phyloP scores from a whole-genome alignment of 30 jellyfish, hydroid and myxozoan species.

The Mastigias papua region DNA sequence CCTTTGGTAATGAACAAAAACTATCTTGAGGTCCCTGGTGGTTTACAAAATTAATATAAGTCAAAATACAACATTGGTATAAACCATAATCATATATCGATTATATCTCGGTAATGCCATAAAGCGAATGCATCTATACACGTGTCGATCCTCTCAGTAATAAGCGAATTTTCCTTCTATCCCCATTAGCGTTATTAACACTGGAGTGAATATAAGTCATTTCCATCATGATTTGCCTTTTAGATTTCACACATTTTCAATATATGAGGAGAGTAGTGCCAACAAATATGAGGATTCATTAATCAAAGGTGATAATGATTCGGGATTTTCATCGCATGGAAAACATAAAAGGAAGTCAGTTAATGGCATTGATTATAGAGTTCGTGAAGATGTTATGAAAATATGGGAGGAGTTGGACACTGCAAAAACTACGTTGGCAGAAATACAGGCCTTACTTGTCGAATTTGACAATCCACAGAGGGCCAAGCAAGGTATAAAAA shows the following conservation, averaged over 20 bases:
- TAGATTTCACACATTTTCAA: conserved; percentile 85
- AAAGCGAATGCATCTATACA: too few species aligned
- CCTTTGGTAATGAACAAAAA: too few species aligned
- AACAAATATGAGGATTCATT: conserved; percentile 11
- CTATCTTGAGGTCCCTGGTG: too few species aligned
- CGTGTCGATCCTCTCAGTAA: too few species aligned
- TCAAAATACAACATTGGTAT: too few species aligned
- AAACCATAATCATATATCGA: too few species aligned
- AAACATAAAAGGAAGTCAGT: conserved; percentile 1
- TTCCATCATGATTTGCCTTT: background rate
- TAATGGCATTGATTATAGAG: conserved; percentile 60
- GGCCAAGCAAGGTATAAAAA: conserved; percentile 58
- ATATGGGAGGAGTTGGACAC: conserved; percentile 92
- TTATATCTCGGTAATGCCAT: too few species aligned
- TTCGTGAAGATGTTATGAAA: conserved; percentile 85
- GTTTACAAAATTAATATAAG: too few species aligned
- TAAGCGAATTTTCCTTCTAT: too few species aligned
- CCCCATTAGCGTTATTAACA: too few species aligned
- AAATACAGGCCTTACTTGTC: conserved; percentile 81
- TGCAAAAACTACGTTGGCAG: conserved; percentile 82
- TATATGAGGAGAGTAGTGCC: conserved; percentile 42
- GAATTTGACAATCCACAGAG: conserved; percentile 79
- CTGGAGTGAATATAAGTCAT: background rate
- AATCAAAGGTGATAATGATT: background rate
- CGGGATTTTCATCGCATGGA: background rate